A percentile compares a stretch with the other conserved stretches of the same genome.
These are phyloP conservation scores for Craniophora ligustri DNA, from an alignment of 2,888 invertebrate genomes.

Conservation along the genomic window DNA sequence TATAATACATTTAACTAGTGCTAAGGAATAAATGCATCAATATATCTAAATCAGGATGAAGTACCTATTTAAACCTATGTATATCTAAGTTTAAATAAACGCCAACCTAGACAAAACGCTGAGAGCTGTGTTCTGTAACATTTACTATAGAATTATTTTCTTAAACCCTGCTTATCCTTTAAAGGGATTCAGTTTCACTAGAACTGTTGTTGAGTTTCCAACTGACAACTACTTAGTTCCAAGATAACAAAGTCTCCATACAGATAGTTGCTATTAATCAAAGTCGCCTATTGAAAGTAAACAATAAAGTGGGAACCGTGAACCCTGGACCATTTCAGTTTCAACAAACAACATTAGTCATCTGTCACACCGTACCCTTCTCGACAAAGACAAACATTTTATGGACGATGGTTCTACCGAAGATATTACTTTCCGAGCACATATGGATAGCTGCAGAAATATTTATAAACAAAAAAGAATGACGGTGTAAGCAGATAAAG, in stretches of 20 bases:
- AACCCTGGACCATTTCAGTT: constrained; percentile 64
- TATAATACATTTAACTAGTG: no score
- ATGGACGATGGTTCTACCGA: constrained; percentile 57
- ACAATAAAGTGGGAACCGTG: constrained; percentile 65
- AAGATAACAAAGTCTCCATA: constrained; percentile 53
- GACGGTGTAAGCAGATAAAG: constrained; percentile 39
- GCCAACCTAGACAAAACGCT: neutral
- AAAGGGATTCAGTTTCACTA: constrained; percentile 16
- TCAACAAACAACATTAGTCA: constrained; percentile 79
- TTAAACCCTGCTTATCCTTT: constrained; percentile 1
- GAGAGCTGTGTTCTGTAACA: neutral
- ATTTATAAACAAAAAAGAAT: constrained; percentile 45
- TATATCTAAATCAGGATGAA: no score
- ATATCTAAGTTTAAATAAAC: no score
- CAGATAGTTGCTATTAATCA: constrained; percentile 73
- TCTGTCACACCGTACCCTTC: constrained; percentile 71
- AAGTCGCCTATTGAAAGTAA: constrained; percentile 74
- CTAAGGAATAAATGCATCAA: no score
- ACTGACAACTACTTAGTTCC: constrained; percentile 41
- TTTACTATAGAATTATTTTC: neutral
- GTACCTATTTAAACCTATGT: no score
- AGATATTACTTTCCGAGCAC: constrained; percentile 64
- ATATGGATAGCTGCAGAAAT: constrained; percentile 54
- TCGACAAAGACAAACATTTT: constrained; percentile 70
- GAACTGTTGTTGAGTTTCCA: constrained; percentile 19